Base-by-base conservation (phyloP, 2,113 vertebrate genomes). In the Pogonocichla stellata region DNA sequence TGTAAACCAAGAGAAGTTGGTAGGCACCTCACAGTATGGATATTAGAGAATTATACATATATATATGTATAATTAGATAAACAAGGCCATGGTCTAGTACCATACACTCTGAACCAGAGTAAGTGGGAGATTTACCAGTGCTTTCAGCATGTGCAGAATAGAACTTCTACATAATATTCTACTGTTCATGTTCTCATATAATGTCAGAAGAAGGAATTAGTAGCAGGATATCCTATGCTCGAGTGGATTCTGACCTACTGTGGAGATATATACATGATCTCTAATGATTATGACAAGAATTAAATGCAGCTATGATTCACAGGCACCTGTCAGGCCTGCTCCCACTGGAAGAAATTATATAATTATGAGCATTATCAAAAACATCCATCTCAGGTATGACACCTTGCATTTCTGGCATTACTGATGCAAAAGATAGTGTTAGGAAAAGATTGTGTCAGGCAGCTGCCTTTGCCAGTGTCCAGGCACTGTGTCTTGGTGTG, bases 321-420 rank as follows among this genome's bases (percentile, higher is more conserved):
- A 73, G 60, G 18, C 75, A 83, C 75, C 36, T 94, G 87, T 77
- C 47, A 77, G 71, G 72, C 64, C 71, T 80, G 51, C 60, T 64
- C 60, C 28, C 43, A 48, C 31, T 86, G 31, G 47, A 83, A 90
- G n/a, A 93, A 94, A 80, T 90, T 51, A 69, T 73, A 80, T 94
- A 67, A 92, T 94, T 83, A 72, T 86, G 67, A 91, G 25, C 57
- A 70, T 70, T 92, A 74, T 34, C 78, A 62, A 80, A 93, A 92
- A 29, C 72, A 86, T 65, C 60, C 33, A 75, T 92, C 67, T 86
- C 67, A 78, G 60, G 47, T 83, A 67, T 78, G 81, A 64, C 56
- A 71, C 51, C 34, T 80, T 80, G 73, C 7, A 2, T 50, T 94
- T 88, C 81, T 86, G 81, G 42, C 38, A 47, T 82, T 84, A 58